These are phyloP conservation scores for Ormia ochracea DNA, from an alignment of 2,888 invertebrate genomes.

Conservation along the genomic window DNA sequence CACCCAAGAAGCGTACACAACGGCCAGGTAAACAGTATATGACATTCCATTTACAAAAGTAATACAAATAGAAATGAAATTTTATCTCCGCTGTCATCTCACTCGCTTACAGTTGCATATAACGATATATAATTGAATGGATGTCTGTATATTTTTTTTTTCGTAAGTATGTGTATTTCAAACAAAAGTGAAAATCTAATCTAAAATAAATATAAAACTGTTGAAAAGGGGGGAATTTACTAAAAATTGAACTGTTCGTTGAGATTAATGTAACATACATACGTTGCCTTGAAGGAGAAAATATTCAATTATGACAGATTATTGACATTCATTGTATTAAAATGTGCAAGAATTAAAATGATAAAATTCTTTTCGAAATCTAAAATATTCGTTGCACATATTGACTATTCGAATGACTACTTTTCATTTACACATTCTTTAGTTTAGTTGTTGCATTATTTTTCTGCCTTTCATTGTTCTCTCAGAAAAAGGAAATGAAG, in stretches of 20 bases:
- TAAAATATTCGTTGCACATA: background rate
- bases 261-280: constrained; percentile 31
- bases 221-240: background rate
- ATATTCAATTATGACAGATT: constrained; percentile 39
- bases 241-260: background rate
- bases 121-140: background rate
- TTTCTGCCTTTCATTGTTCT: too few species aligned
- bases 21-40: constrained; percentile 40
- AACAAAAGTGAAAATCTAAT: background rate
- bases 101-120: background rate
- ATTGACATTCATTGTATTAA: constrained; percentile 25
- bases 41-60: constrained; percentile 19
- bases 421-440: too few species aligned
- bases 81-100: constrained; percentile 34
- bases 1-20: background rate
- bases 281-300: constrained; percentile 37
- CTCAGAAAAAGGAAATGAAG: too few species aligned
- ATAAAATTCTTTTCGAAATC: background rate
- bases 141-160: too few species aligned
- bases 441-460: too few species aligned
- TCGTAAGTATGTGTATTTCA: background rate
- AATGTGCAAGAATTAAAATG: background rate
- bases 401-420: too few species aligned
- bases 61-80: constrained; percentile 18
- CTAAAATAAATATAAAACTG: background rate